Evolutionary conservation across 2,797 vertebrate genomes (phyloP).

Genomic region (Hirundo rustica): DNA sequence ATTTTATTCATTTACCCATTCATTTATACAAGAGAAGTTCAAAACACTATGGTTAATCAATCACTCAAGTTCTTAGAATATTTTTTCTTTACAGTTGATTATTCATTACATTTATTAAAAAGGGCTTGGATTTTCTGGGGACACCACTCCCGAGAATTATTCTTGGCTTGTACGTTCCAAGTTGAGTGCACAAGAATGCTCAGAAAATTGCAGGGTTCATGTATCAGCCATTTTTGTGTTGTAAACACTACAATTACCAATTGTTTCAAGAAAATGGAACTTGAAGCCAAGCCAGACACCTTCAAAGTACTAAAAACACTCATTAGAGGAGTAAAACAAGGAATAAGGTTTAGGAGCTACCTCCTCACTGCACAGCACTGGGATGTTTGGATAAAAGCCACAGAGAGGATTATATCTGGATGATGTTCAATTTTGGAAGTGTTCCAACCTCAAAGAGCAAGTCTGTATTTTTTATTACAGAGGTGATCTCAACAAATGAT

Average conservation of each 20-base stretch:
- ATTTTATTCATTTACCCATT: conserved; percentile 65
- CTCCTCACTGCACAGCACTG: background rate
- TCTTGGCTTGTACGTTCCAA: background rate
- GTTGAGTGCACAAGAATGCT: background rate
- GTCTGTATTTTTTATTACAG: background rate
- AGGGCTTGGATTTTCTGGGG: background rate
- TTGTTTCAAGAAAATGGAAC: conserved; percentile 39
- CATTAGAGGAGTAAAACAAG: background rate
- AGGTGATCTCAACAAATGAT: background rate
- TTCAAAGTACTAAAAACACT: conserved; percentile 25
- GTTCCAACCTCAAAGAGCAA: background rate
- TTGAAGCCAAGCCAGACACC: conserved; percentile 27
- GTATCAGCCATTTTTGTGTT: background rate
- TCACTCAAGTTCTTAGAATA: conserved; percentile 20
- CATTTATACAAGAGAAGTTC: conserved; percentile 41
- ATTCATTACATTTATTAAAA: conserved; percentile 14
- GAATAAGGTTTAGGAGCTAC: background rate
- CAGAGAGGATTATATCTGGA: conserved; percentile 4
- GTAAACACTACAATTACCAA: conserved; percentile 36
- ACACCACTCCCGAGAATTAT: background rate
- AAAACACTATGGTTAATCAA: conserved; percentile 39
- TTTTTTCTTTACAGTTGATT: conserved; percentile 41
- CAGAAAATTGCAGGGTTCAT: conserved; percentile 35
- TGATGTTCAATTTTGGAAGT: conserved; percentile 27
- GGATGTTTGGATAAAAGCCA: conserved; percentile 40